phyloP scores from a whole-genome alignment of 2,113 vertebrate species.

The Girardinichthys multiradiatus region DNA sequence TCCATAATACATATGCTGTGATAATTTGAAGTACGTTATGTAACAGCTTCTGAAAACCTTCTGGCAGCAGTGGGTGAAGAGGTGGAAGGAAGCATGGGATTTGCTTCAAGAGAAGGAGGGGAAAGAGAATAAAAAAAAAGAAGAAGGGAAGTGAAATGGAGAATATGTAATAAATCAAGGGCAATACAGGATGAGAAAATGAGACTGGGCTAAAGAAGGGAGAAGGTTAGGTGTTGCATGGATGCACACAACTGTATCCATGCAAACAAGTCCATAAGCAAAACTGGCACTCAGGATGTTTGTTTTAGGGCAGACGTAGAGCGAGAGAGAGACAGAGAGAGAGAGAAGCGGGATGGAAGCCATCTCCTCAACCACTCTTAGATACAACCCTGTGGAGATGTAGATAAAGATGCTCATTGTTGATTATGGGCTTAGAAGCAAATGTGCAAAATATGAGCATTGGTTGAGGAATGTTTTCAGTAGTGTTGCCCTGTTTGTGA shows the following conservation, averaged over 20 bases:
- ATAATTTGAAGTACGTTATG: slow-evolving; percentile 73
- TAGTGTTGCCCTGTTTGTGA: background rate
- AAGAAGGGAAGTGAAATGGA: slow-evolving; percentile 41
- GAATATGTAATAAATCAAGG: slow-evolving; percentile 51
- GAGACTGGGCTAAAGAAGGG: slow-evolving; percentile 22
- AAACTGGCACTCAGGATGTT: slow-evolving; percentile 33
- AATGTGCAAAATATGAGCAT: slow-evolving; percentile 5
- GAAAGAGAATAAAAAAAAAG: slow-evolving; percentile 32
- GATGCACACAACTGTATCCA: slow-evolving; percentile 12
- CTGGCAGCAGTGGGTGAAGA: slow-evolving; percentile 62
- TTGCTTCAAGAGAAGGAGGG: slow-evolving; percentile 45
- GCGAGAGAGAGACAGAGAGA: slow-evolving; percentile 2
- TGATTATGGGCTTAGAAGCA: slow-evolving; percentile 16
- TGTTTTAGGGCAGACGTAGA: slow-evolving; percentile 23
- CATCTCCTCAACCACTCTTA: slow-evolving; percentile 20
- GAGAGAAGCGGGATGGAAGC: slow-evolving; percentile 10
- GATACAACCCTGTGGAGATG: slow-evolving; percentile 19
- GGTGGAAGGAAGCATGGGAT: slow-evolving; percentile 58
- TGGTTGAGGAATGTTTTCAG: background rate
- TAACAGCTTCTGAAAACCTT: slow-evolving; percentile 66
- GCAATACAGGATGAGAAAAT: slow-evolving; percentile 46
- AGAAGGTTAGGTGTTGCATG: slow-evolving; percentile 10
- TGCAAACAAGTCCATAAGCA: slow-evolving; percentile 31
- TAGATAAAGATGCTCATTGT: slow-evolving; percentile 25
- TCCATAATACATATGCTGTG: slow-evolving; percentile 64